Base-by-base conservation (phyloP, 2,888 invertebrate genomes). In the Aromia moschata region DNA sequence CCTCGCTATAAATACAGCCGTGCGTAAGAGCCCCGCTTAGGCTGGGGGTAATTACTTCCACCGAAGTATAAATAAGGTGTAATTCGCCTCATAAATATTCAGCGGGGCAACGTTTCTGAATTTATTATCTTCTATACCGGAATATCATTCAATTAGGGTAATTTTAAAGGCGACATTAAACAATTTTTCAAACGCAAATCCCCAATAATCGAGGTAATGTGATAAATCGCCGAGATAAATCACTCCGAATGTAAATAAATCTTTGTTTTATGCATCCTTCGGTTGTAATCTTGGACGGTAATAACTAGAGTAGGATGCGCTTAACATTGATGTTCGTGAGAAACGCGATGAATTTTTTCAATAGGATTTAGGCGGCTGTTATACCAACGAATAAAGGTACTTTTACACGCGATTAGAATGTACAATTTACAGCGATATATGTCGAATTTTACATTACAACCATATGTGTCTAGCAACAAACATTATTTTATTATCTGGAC, bases 81-180 rank as follows among this genome's bases (percentile, higher is more conserved):
- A 46, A 46, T 47, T 49, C 16, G 25, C 15, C 49, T 49, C 38
- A 38, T 49, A 38, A 38, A 38, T 49, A 49, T 49, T 33, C 47
- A 47, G 18, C n/a, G 20, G 17, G 15, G 47, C 47, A 47, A n/a
- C 36, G 16, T 36, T 37, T 16, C 4, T 11, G 14, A 37, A 47
- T 47, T 37, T 37, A 47, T 47, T 47, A 37, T 36, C 47, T n/a
- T 18, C 12, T 17, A 18, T 33, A 47, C 33, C 12, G 37, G 37
- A 47, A 18, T 37, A 37, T 47, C 37, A 36, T 37, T 47, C 47
- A 47, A 47, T 47, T 36, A 47, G 17, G 47, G 36, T 37, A 47
- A 47, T 47, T 47, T 47, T 47, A 37, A 36, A 36, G 11, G 1
- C 7, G n/a, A 9, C 18, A 37, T 47, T 47, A 47, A 46, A 16